A percentile compares a stretch with the other conserved stretches of the same genome.
Conservation (phyloP, 2,888 invertebrate genomes). For the Theretra japonica region DNA sequence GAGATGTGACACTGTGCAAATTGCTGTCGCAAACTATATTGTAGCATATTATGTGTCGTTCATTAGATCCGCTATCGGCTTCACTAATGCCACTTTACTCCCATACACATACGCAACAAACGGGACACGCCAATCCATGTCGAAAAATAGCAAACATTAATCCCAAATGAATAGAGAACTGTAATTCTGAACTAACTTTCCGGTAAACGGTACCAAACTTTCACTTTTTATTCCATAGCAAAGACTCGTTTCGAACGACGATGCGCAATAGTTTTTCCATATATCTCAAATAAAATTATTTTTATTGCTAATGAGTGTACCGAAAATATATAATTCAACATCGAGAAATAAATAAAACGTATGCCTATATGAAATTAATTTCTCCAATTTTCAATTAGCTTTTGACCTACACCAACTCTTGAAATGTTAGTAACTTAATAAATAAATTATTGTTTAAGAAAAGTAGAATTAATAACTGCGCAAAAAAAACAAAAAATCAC, state of each 20-base stretch:
- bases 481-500: neutral
- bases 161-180: neutral
- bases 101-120: neutral
- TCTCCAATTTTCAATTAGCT: neutral
- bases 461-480: neutral
- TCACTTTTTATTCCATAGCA: constrained; percentile 55
- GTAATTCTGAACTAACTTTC: constrained; percentile 18
- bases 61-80: constrained; percentile 14
- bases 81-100: neutral
- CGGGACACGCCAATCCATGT: neutral
- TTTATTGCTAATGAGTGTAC: constrained; percentile 34
- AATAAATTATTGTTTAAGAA: neutral
- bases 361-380: neutral
- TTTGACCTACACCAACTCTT: neutral
- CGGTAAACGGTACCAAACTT: constrained; percentile 45
- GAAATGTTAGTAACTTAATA: neutral
- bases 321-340: constrained; percentile 11
- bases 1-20: constrained; percentile 76
- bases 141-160: neutral
- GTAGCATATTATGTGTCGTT: constrained; percentile 5
- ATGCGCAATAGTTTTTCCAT: constrained; percentile 61
- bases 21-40: constrained; percentile 59
- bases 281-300: constrained; percentile 47
- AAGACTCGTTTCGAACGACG: constrained; percentile 41
- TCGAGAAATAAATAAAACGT: constrained; percentile 28